Percentiles rank a stretch among this genome's conserved stretches.
These are phyloP conservation scores for Ambastaia sidthimunki DNA, from an alignment of 2,797 vertebrate genomes.

Conservation along the genomic window DNA sequence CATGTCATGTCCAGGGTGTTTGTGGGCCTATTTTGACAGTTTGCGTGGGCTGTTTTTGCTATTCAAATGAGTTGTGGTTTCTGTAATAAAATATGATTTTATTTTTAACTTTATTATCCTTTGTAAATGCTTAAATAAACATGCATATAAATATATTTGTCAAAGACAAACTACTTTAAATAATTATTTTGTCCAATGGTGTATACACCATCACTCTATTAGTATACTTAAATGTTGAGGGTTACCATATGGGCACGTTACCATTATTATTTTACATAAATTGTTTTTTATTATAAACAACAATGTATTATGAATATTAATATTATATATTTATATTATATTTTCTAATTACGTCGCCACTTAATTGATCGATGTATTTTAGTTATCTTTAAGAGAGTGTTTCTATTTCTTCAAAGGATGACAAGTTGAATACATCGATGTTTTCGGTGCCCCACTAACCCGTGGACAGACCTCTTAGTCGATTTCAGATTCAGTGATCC, in stretches of 20 bases:
- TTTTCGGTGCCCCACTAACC: constrained; percentile 59
- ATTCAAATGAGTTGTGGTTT: not conserved
- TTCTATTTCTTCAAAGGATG: not conserved
- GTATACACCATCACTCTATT: not conserved
- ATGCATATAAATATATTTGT: not conserved
- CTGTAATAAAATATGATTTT: not conserved
- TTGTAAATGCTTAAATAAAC: too few species aligned
- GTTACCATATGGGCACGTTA: not conserved
- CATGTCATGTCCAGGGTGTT: constrained; percentile 59
- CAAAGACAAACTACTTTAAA: not conserved
- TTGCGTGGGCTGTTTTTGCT: constrained; percentile 1
- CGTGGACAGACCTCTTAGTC: constrained; percentile 53
- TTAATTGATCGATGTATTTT: not conserved
- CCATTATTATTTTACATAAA: not conserved
- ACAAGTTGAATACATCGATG: constrained; percentile 61
- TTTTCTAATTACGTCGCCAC: not conserved
- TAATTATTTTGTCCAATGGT: not conserved
- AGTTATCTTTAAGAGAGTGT: not conserved
- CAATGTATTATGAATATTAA: not conserved
- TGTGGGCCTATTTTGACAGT: constrained; percentile 52
- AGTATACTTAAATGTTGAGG: not conserved
- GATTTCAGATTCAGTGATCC: constrained; percentile 58
- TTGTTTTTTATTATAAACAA: not conserved
- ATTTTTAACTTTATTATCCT: too few species aligned
- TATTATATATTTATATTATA: not conserved